A percentile compares a stretch with the other conserved stretches of the same genome.
Evolutionary conservation across 2,113 vertebrate genomes (phyloP).

Genomic region (Perca flavescens): DNA sequence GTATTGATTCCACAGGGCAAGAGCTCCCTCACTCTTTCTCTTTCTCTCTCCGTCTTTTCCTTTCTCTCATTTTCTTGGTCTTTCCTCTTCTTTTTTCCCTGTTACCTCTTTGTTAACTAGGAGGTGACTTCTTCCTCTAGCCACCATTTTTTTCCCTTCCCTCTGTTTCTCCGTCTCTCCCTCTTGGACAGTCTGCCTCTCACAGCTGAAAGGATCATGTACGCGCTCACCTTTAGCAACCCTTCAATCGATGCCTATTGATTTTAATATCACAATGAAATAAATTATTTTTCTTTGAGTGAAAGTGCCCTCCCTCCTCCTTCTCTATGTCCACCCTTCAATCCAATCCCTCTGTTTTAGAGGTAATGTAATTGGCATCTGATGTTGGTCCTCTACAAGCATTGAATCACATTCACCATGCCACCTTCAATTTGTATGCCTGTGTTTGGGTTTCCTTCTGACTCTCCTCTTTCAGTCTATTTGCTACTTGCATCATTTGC

Average conservation of each 20-base stretch:
- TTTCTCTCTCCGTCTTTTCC: not conserved
- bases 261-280: conserved; percentile 85
- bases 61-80: conserved; percentile 40
- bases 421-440: conserved; percentile 52
- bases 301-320: conserved; percentile 39
- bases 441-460: conserved; percentile 32
- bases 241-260: conserved; percentile 80
- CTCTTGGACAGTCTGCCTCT: conserved; percentile 56
- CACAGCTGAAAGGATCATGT: conserved; percentile 75
- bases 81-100: conserved; percentile 37
- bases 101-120: conserved; percentile 65
- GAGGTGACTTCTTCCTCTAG: conserved; percentile 61
- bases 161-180: not conserved
- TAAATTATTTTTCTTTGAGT: conserved; percentile 80
- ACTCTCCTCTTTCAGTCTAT: conserved; percentile 12
- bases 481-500: conserved; percentile 15
- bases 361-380: conserved; percentile 73
- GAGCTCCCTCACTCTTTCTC: conserved; percentile 61
- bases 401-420: conserved; percentile 49
- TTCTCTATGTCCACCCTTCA: conserved; percentile 38
- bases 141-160: not conserved
- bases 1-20: conserved; percentile 87
- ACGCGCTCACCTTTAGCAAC: conserved; percentile 80
- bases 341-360: conserved; percentile 59
- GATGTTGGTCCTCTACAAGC: conserved; percentile 35